These are phyloP conservation scores for Ischnus inquisitorius DNA, from an alignment of 2,888 invertebrate genomes.

Conservation along the genomic window DNA sequence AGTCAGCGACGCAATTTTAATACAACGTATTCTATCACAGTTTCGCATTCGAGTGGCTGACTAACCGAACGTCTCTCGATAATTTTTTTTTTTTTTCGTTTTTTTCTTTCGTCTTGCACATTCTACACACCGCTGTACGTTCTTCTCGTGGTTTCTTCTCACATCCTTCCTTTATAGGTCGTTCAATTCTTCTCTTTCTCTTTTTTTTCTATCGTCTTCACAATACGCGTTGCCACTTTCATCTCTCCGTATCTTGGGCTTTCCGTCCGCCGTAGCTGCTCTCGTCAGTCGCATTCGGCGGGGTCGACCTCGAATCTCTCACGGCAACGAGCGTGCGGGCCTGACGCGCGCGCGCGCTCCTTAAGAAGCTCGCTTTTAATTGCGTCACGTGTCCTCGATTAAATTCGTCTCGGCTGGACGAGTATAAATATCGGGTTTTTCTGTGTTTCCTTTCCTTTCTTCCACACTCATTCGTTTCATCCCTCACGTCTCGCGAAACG, in stretches of 20 bases:
- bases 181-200: constrained; percentile 29
- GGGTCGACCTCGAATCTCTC: constrained; percentile 59
- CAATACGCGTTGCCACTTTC: constrained; percentile 1
- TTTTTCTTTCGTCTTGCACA: constrained; percentile 20
- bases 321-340: constrained; percentile 20
- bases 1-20: constrained; percentile 68
- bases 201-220: constrained; percentile 15
- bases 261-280: constrained; percentile 22
- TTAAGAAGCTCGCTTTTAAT: constrained; percentile 59
- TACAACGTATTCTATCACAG: constrained; percentile 82
- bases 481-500: background rate
- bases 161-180: constrained; percentile 15
- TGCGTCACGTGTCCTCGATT: constrained; percentile 59
- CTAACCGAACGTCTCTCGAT: constrained; percentile 56
- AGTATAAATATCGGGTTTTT: constrained; percentile 39
- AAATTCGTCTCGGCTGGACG: constrained; percentile 49
- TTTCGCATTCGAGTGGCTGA: constrained; percentile 73
- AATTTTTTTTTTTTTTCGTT: constrained; percentile 21
- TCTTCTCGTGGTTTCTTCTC: constrained; percentile 22
- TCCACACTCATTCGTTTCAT: constrained; percentile 4
- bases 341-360: constrained; percentile 30
- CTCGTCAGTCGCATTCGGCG: constrained; percentile 34
- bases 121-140: background rate
- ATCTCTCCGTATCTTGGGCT: constrained; percentile 26
- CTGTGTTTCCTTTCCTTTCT: background rate